Conservation (phyloP, 1,140 invertebrate genomes). For the Cryptotermes secundus region DNA sequence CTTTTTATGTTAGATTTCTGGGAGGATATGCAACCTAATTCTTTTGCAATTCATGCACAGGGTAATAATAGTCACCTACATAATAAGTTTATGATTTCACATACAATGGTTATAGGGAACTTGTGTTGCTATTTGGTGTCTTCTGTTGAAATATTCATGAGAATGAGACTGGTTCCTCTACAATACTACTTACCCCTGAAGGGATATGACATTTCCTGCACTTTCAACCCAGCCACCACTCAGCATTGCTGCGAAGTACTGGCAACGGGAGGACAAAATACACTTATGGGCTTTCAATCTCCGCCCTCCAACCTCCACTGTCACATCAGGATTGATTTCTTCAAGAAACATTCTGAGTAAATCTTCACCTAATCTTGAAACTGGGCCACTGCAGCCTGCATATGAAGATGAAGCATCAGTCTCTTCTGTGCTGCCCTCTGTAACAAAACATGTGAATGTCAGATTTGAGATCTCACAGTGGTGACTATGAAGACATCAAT, state of each 20-base stretch:
- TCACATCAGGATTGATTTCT: conserved; percentile 82
- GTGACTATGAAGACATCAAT: too few relatives aligned
- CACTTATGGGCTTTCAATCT: conserved; percentile 86
- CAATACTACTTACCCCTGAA: conserved; percentile 68
- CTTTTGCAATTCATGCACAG: too few relatives aligned
- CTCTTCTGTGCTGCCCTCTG: conserved; percentile 53
- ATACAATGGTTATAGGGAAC: too few relatives aligned
- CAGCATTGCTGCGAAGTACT: conserved; percentile 87
- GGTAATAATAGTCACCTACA: too few relatives aligned
- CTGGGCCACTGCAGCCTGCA: conserved; percentile 48
- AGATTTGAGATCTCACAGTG: too few relatives aligned
- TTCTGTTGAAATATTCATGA: too few relatives aligned
- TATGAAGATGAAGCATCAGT: conserved; percentile 52
- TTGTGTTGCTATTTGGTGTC: too few relatives aligned
- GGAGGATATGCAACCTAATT: too few relatives aligned
- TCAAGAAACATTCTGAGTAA: conserved; percentile 85
- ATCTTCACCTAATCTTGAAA: conserved; percentile 76
- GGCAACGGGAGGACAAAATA: conserved; percentile 82
- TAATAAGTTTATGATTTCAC: too few relatives aligned
- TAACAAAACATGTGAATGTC: background rate
- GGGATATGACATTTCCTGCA: conserved; percentile 74
- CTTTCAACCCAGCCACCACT: conserved; percentile 81
- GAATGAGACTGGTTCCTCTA: too few relatives aligned
- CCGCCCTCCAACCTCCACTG: conserved; percentile 73
- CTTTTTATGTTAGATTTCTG: too few relatives aligned